Conservation (phyloP, 2,888 invertebrate species). For the Ypsolopha sequella region DNA sequence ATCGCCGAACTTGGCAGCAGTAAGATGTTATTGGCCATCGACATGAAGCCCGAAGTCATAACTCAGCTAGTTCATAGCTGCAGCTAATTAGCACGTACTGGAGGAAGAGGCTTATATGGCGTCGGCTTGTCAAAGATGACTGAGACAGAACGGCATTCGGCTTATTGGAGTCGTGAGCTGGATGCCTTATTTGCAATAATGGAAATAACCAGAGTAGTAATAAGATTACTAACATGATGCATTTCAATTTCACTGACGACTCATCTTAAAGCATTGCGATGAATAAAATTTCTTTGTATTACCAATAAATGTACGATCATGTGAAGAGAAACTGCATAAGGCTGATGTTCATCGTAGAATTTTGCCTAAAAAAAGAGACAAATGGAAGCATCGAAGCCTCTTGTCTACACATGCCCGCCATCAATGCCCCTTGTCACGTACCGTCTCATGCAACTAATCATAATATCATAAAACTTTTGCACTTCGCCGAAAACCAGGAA, state of each 20-base stretch:
- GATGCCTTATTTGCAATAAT: too few relatives aligned
- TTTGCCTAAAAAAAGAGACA: too few relatives aligned
- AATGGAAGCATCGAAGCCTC: not conserved
- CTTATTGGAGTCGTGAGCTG: not conserved
- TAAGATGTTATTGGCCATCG: constrained; percentile 3
- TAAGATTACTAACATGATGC: too few relatives aligned
- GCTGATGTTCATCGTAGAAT: too few relatives aligned
- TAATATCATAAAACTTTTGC: constrained; percentile 68
- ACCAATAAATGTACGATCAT: too few relatives aligned
- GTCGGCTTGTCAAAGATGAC: constrained; percentile 1
- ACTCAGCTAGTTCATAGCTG: constrained; percentile 6
- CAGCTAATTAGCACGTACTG: constrained; percentile 8
- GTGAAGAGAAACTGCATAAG: too few relatives aligned
- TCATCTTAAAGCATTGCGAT: too few relatives aligned
- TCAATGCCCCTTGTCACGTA: not conserved
- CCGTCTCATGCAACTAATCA: constrained; percentile 59
- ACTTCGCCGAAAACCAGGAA: constrained; percentile 58
- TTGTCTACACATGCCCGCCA: not conserved
- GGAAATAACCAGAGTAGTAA: too few relatives aligned
- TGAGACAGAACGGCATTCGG: not conserved
- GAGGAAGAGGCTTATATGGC: constrained; percentile 3
- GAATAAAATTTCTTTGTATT: too few relatives aligned
- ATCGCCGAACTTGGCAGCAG: not conserved
- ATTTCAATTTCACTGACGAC: too few relatives aligned
- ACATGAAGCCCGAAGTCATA: constrained; percentile 1